A percentile compares a stretch with the other conserved stretches of the same genome.
Conservation (phyloP, 2,113 vertebrate genomes). For the Lethenteron reissneri region DNA sequence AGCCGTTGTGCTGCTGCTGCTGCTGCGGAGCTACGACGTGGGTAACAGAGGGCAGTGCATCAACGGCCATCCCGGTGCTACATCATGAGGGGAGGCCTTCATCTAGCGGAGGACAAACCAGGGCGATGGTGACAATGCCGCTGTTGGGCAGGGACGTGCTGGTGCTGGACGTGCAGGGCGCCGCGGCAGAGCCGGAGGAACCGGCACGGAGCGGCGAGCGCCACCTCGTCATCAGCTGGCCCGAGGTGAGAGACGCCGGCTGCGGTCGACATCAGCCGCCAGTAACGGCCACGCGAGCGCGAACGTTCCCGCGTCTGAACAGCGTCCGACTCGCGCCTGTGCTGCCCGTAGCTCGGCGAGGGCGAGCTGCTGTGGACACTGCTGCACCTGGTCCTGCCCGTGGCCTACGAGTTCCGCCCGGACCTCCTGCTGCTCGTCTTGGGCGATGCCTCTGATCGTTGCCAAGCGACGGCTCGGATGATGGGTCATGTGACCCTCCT, state of each 20-base stretch:
- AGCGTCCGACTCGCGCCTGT: too few species aligned
- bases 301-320: too few species aligned
- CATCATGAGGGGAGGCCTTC: too few species aligned
- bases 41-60: too few species aligned
- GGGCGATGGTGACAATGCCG: too few species aligned
- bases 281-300: conserved; percentile 18
- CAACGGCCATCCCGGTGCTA: too few species aligned
- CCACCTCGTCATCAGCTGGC: conserved; percentile 16
- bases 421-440: conserved; percentile 33
- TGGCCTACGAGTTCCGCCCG: conserved; percentile 53
- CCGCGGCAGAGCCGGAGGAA: conserved; percentile 16
- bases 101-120: too few species aligned
- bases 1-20: conserved; percentile 5
- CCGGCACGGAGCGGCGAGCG: conserved; percentile 26
- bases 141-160: too few species aligned
- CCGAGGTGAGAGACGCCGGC: background rate
- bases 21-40: too few species aligned
- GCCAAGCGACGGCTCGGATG: conserved; percentile 14
- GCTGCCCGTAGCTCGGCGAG: conserved; percentile 11
- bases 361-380: conserved; percentile 30
- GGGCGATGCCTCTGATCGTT: conserved; percentile 17
- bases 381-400: conserved; percentile 44
- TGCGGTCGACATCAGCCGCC: background rate
- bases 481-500: conserved; percentile 40
- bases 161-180: too few species aligned